Conservation (phyloP, 2,888 invertebrate genomes). For the Tanypteryx hageni region DNA sequence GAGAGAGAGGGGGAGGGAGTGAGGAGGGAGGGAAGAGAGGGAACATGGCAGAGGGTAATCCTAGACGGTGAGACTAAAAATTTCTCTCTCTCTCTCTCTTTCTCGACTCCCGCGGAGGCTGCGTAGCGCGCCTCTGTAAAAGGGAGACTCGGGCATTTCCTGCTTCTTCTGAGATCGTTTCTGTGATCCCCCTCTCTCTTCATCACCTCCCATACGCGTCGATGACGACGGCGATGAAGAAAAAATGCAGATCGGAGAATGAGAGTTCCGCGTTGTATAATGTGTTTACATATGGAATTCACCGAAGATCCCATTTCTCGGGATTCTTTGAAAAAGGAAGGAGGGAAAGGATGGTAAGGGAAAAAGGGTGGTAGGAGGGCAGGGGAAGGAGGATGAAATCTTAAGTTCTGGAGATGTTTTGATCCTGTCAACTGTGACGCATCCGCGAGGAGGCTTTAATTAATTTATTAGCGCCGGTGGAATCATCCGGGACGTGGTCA, state of each 20-base stretch:
- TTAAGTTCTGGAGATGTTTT: neutral
- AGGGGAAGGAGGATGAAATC: neutral
- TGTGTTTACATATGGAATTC: neutral
- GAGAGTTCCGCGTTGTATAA: neutral
- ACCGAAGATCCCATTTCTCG: neutral
- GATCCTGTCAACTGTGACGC: neutral
- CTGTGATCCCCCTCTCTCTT: neutral
- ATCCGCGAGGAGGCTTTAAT: too few relatives aligned
- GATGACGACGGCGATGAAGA: neutral
- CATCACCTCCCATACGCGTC: neutral
- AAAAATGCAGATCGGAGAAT: neutral
- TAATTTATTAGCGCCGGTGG: too few relatives aligned
- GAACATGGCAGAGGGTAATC: neutral
- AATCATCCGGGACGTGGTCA: too few relatives aligned
- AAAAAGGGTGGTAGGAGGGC: neutral
- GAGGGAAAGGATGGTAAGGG: neutral
- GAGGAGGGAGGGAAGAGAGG: neutral
- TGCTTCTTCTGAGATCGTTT: too few relatives aligned
- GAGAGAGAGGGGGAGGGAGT: neutral
- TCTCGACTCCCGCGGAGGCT: constrained; percentile 2
- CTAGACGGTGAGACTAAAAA: neutral
- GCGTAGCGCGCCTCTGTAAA: neutral
- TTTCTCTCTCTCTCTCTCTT: neutral
- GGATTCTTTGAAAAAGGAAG: too few relatives aligned
- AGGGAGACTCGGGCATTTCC: neutral